A percentile compares a stretch with the other conserved stretches of the same genome.
Evolutionary conservation across 2,888 invertebrate genomes (phyloP).

Genomic region (Dryomyza anilis): DNA sequence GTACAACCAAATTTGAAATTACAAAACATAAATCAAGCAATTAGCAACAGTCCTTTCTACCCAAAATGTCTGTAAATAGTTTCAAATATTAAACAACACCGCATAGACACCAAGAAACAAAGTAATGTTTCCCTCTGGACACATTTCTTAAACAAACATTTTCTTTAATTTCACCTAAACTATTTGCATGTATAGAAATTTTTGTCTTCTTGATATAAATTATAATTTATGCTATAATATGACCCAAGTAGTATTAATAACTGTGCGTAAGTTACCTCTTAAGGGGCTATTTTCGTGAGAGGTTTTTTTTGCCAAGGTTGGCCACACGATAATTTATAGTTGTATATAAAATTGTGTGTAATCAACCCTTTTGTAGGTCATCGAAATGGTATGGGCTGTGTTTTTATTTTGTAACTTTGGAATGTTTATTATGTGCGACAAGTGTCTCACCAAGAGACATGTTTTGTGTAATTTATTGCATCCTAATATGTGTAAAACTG

Average conservation of each 20-base stretch:
- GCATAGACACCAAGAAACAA: too few relatives aligned
- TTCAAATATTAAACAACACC: too few relatives aligned
- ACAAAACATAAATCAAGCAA: conserved; percentile 11
- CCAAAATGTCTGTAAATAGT: not conserved
- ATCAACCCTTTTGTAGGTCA: conserved; percentile 5
- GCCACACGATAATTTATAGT: conserved; percentile 9
- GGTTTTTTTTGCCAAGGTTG: not conserved
- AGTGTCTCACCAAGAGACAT: not conserved
- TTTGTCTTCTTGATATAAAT: not conserved
- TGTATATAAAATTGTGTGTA: not conserved
- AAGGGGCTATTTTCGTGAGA: not conserved
- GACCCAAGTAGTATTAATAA: too few relatives aligned
- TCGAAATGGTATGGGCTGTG: not conserved
- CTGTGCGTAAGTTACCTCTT: not conserved
- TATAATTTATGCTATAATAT: not conserved
- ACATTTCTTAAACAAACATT: conserved; percentile 16
- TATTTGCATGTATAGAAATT: not conserved
- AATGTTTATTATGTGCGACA: not conserved
- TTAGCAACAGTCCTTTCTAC: conserved; percentile 5
- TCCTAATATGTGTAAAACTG: too few relatives aligned
- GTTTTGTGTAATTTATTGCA: too few relatives aligned
- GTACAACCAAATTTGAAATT: not conserved
- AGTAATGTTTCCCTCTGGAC: conserved; percentile 3
- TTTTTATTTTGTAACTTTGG: not conserved
- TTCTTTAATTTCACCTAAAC: conserved; percentile 12